Base-by-base conservation (phyloP, 2,113 vertebrate genomes). In the Ceuthmochares aereus region DNA sequence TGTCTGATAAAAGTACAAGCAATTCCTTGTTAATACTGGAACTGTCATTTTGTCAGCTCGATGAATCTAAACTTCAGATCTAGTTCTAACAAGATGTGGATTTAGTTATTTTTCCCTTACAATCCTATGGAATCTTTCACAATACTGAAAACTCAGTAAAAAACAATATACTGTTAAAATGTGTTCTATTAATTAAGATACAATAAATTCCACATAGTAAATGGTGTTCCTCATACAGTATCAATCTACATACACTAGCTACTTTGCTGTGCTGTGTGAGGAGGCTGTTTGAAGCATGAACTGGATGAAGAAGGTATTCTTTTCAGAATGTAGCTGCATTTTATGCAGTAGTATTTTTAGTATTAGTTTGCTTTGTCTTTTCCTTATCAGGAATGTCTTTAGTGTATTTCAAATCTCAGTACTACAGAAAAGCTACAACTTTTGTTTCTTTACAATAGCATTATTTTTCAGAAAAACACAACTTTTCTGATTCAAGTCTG, bases 401-500 rank as follows among this genome's bases (percentile, higher is more conserved):
- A 67, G 18, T 62, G 9, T 45, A 43, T 66, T 87, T 97, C 56
- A 96, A 95, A 97, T 89, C 72, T 92, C 91, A 91, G n/a, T 81
- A 93, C 84, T 95, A 94, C 89, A 95, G 91, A 91, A 83, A 89
- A 96, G 52, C 36, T 86, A 89, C 72, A 84, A 54, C 42, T 95
- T 96, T 79, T 70, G 29, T 96, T 97, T 97, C 63, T 93, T 93
- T 21, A 96, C 54, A 7, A 22, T 89, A 68, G 29, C 13, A 27
- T 68, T 93, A 40, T 97, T 96, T 89, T 79, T 58, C 40, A 96
- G 84, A 95, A 95, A 97, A 86, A 10, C 26, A 77, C 6, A 64
- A 93, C 89, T 73, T 91, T 93, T 72, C 29, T 92, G 67, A 90
- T 97, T 97, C 93, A 97, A 97, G 84, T 51, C 14, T 76, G 69